Evolutionary conservation across 2,888 invertebrate genomes (phyloP), one percentile per base, ranked within the genome.

Genomic region (Leptinotarsa haldemani): DNA sequence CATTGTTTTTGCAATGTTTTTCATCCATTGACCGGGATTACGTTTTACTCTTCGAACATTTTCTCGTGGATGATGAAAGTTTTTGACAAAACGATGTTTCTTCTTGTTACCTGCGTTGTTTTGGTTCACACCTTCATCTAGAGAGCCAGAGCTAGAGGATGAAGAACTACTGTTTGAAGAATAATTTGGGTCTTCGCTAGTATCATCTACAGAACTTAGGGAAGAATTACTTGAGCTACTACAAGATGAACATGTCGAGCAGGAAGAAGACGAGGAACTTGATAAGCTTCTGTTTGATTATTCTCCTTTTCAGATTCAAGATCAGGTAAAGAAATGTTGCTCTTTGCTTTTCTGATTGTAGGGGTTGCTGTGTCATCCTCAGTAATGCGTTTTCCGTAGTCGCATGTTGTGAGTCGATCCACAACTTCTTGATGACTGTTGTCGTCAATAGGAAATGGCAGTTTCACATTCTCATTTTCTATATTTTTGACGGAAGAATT

Each of bases 341-440:
- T 25, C 25, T 25, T 25, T 25, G 25, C 25, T 25, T 25, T 25
- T 25, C 0, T 25, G 25, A 25, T 61, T 1, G 63, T 20, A 61
- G 63, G 63, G 63, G 2, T 61, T 61, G 63, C 63, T 61, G 63
- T 61, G 25, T 61, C 25, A 61, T 61, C 63, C 63, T 61, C 22
- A 61, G 63, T 61, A 61, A 61, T 61, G 63, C 63, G 63, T 61
- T 61, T 61, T 61, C 63, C 63, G 63, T 61, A 61, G 63, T 1
- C 25, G 63, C 63, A 61, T 61, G 63, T 61, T 61, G 63, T 61
- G 63, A 1, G 63, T 61, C 63, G 63, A 61, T 61, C 63, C 63
- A 61, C 63, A 61, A 61, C 63, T 61, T 61, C 63, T 61, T 61
- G 63, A 61, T 61, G 63, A 61, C 63, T 61, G 63, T 61, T 61